Evolutionary conservation across 2,797 vertebrate genomes (phyloP).

Genomic region (Platalea minor): DNA sequence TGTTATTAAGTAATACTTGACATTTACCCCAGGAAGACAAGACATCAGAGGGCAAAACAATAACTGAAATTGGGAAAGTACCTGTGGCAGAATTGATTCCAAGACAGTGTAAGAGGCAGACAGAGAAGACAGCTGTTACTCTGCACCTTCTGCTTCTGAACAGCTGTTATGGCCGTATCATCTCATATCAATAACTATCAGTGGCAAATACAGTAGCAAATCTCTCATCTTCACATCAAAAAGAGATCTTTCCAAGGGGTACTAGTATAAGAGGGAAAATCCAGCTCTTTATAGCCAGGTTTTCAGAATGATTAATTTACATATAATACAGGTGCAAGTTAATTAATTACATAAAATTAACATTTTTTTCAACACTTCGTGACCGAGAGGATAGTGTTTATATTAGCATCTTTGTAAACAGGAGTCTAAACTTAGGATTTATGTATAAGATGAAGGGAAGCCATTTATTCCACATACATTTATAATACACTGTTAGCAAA

Average conservation of each 20-base stretch:
- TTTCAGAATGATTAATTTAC: background rate
- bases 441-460: background rate
- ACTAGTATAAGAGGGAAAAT: background rate
- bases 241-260: background rate
- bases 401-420: background rate
- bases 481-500: background rate
- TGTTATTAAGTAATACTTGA: background rate
- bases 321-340: background rate
- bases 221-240: background rate
- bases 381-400: background rate
- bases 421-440: background rate
- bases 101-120: background rate
- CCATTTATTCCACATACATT: background rate
- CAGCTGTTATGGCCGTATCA: background rate
- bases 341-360: background rate
- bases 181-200: background rate
- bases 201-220: background rate
- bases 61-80: background rate
- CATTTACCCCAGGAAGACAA: background rate
- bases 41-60: background rate
- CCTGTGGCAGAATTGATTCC: background rate
- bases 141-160: background rate
- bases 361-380: background rate
- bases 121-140: background rate
- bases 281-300: background rate